phyloP scores from a whole-genome alignment of 2,113 vertebrate species.

The Zingel zingel region DNA sequence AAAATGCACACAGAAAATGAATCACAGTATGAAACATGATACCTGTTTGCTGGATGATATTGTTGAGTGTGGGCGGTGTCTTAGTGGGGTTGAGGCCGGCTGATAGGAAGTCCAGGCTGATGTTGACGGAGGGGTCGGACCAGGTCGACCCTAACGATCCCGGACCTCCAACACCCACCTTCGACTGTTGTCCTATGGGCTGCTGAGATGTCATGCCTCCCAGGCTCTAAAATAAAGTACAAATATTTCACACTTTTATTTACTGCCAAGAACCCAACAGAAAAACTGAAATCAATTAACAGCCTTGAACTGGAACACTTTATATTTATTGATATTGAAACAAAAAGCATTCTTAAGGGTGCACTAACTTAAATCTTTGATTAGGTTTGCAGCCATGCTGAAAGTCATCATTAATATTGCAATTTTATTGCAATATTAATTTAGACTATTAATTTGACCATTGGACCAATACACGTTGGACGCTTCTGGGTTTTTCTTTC shows the following conservation, averaged over 20 bases:
- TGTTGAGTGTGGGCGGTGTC: conserved; percentile 93
- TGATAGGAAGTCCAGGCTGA: conserved; percentile 97
- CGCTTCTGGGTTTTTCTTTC: background rate
- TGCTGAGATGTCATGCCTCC: conserved; percentile 88
- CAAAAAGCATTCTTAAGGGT: background rate
- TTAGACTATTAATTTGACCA: background rate
- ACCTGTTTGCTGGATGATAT: conserved; percentile 98
- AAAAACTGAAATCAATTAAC: background rate
- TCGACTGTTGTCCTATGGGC: conserved; percentile 70
- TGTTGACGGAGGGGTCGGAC: conserved; percentile 99
- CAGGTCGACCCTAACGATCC: conserved; percentile 92
- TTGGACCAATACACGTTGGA: background rate
- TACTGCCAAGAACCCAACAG: background rate
- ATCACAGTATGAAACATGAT: conserved; percentile 38
- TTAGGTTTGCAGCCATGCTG: background rate
- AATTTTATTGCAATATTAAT: background rate
- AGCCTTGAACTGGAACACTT: background rate
- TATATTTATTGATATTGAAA: background rate
- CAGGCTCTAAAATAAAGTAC: conserved; percentile 80
- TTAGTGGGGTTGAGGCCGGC: conserved; percentile 94
- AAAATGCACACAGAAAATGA: background rate
- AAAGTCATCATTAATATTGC: background rate
- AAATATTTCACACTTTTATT: conserved; percentile 5
- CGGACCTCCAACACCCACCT: conserved; percentile 88
- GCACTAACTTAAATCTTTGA: background rate